These are phyloP conservation scores for Lucinisca nassula DNA, from an alignment of 2,888 invertebrate genomes.

Conservation along the genomic window DNA sequence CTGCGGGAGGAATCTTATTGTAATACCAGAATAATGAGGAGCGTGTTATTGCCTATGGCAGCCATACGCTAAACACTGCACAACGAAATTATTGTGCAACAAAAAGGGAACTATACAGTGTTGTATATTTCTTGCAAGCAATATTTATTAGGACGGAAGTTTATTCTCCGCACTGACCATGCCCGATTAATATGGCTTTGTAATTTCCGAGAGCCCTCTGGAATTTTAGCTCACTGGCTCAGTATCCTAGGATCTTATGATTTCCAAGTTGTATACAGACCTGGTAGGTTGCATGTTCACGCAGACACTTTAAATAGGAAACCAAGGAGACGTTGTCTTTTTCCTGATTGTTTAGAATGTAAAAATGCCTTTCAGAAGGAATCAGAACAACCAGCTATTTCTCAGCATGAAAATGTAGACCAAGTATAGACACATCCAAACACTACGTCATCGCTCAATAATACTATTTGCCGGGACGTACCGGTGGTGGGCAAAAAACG, in stretches of 20 bases:
- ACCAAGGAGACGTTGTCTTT: not conserved
- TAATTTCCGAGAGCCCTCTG: not conserved
- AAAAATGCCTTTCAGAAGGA: too few species aligned
- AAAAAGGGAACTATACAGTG: slow-evolving; percentile 24
- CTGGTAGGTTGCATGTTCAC: not conserved
- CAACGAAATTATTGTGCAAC: slow-evolving; percentile 41
- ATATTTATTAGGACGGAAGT: slow-evolving; percentile 20
- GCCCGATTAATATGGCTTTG: not conserved
- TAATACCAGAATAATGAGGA: not conserved
- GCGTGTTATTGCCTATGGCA: slow-evolving; percentile 4
- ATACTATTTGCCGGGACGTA: too few species aligned
- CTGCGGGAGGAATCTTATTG: not conserved
- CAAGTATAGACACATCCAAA: too few species aligned
- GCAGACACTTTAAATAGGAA: not conserved
- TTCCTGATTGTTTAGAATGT: not conserved
- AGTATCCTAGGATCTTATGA: slow-evolving; percentile 2
- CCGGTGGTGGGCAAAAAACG: too few species aligned
- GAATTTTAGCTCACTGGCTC: not conserved
- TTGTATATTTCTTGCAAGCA: slow-evolving; percentile 23
- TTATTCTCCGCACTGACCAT: not conserved
- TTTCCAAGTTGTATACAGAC: not conserved
- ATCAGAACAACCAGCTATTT: too few species aligned
- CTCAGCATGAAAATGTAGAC: not conserved
- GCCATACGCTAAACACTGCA: not conserved
- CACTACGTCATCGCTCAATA: too few species aligned